phyloP scores from a whole-genome alignment of 2,888 invertebrate species.

The Drosophila kokeensis region DNA sequence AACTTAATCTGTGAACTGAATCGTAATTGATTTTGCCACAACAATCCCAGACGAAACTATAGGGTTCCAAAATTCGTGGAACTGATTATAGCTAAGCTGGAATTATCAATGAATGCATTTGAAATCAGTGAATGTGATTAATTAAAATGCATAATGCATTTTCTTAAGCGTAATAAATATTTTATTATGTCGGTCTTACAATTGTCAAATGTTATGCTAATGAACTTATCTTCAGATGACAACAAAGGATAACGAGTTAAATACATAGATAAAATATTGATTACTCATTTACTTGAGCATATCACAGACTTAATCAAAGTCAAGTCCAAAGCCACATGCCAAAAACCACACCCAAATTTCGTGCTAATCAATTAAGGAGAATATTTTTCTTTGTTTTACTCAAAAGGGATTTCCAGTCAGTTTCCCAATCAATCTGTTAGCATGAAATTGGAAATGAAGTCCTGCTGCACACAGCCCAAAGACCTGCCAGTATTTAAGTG shows the following conservation, averaged over 20 bases:
- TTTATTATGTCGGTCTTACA: too few relatives aligned
- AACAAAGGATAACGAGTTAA: not conserved
- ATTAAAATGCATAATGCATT: not conserved
- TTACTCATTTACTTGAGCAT: not conserved
- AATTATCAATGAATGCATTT: not conserved
- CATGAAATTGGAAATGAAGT: conserved; percentile 10
- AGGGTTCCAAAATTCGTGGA: not conserved
- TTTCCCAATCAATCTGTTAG: not conserved
- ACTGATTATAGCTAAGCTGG: not conserved
- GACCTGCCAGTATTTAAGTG: conserved; percentile 27
- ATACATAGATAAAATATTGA: not conserved
- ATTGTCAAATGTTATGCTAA: not conserved
- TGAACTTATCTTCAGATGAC: not conserved
- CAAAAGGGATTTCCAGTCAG: conserved; percentile 2
- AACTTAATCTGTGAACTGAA: not conserved
- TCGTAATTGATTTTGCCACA: not conserved
- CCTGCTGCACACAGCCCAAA: conserved; percentile 34
- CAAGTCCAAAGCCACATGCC: not conserved
- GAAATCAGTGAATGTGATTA: not conserved
- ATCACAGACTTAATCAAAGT: not conserved
- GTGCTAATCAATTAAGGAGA: not conserved
- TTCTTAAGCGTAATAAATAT: not conserved
- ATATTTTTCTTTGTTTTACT: not conserved
- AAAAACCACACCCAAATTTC: not conserved
- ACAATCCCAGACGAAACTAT: not conserved